Conservation (phyloP, 2,797 vertebrate species). For the Sebastes variabilis region DNA sequence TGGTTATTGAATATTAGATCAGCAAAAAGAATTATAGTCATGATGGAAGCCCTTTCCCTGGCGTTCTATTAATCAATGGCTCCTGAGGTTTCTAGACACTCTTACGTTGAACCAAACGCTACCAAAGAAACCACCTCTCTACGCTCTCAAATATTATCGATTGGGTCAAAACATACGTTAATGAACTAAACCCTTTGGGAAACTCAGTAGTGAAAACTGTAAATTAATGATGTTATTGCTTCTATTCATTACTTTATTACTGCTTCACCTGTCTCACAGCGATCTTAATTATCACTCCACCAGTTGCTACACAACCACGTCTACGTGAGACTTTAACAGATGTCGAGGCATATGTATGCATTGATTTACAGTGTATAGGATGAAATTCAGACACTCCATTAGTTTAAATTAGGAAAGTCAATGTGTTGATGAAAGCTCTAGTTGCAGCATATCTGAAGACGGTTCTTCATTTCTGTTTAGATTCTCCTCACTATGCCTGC, state of each 20-base stretch:
- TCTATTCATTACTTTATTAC: not conserved
- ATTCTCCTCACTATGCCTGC: not conserved
- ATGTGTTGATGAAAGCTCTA: not conserved
- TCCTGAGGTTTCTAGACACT: not conserved
- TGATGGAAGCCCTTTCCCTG: not conserved
- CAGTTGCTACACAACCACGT: not conserved
- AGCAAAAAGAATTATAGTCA: not conserved
- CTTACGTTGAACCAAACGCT: not conserved
- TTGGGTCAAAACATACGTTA: not conserved
- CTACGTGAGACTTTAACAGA: not conserved
- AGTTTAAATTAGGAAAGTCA: not conserved
- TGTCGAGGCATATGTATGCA: not conserved
- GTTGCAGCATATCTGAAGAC: not conserved
- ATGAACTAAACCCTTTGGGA: not conserved
- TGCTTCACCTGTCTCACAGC: not conserved
- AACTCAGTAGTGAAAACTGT: not conserved
- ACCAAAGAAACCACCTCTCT: not conserved
- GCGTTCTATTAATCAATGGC: not conserved
- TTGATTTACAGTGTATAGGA: not conserved
- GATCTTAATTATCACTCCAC: not conserved
- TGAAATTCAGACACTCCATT: not conserved
- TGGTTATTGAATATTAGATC: conserved; percentile 11
- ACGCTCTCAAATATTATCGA: not conserved
- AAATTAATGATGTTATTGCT: not conserved
- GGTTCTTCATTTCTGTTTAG: not conserved